Percentiles rank a stretch among this genome's conserved stretches.
These are phyloP conservation scores for Meandrina meandrites DNA, from an alignment of 92 coral and sea anemone genomes.

Conservation along the genomic window DNA sequence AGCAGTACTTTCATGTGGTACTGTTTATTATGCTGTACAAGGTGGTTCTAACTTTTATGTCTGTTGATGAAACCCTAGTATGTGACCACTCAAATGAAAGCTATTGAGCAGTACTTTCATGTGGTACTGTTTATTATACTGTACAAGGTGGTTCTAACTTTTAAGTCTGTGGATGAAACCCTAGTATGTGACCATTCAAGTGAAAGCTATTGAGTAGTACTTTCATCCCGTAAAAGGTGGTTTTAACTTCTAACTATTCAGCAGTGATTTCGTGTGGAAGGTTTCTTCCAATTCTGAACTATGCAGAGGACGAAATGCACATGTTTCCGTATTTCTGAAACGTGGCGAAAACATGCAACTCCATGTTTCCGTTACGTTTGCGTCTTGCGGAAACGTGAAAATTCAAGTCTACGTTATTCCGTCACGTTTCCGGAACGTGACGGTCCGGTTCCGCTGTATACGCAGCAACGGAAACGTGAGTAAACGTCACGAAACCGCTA, in stretches of 20 bases:
- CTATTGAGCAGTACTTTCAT: not conserved
- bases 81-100: slow-evolving; percentile 14
- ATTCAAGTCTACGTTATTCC: no score
- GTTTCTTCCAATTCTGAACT: not conserved
- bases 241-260: not conserved
- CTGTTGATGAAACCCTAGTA: not conserved
- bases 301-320: not conserved
- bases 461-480: no score
- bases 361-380: no score
- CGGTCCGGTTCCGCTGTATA: no score
- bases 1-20: not conserved
- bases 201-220: not conserved
- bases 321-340: no score
- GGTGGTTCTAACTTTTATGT: not conserved
- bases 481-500: no score
- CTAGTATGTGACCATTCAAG: not conserved
- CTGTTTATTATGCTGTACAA: not conserved
- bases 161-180: not conserved
- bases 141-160: not conserved
- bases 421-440: no score
- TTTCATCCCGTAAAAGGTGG: not conserved
- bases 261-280: not conserved
- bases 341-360: no score
- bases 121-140: not conserved
- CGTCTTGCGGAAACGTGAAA: no score